Conservation (phyloP, 1,140 invertebrate species). For the Eumeta japonica region DNA sequence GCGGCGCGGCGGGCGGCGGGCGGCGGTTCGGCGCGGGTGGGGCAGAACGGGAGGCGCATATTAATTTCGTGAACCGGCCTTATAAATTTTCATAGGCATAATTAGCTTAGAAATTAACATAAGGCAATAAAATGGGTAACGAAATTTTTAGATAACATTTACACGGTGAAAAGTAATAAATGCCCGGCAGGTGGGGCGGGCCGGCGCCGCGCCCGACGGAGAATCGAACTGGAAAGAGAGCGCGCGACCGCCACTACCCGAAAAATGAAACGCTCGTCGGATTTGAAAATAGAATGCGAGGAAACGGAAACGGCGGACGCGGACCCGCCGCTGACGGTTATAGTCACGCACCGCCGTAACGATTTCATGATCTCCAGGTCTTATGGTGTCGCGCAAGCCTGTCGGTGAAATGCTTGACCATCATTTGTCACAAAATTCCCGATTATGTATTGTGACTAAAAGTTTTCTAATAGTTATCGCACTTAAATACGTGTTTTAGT, state of each 20-base stretch:
- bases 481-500: too few relatives aligned
- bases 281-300: constrained; percentile 4
- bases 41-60: constrained; percentile 32
- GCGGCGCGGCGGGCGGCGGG: too few relatives aligned
- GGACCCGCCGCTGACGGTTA: constrained; percentile 48
- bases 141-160: constrained; percentile 49
- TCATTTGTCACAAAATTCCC: too few relatives aligned
- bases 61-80: constrained; percentile 46
- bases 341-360: too few relatives aligned
- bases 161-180: constrained; percentile 43
- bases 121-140: constrained; percentile 51
- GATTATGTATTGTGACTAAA: too few relatives aligned
- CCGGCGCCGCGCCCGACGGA: not conserved
- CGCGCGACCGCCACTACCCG: constrained; percentile 39
- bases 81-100: constrained; percentile 57
- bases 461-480: too few relatives aligned
- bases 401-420: too few relatives aligned
- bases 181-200: constrained; percentile 37
- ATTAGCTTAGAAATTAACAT: constrained; percentile 58
- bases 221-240: constrained; percentile 43
- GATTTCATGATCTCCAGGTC: too few relatives aligned
- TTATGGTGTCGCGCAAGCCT: too few relatives aligned
- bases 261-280: not conserved
- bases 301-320: constrained; percentile 1
- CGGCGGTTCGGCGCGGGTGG: too few relatives aligned